Percentiles rank a stretch among this genome's conserved stretches.
phyloP scores from a whole-genome alignment of 2,113 vertebrate species.

The Cyrtonyx montezumae region DNA sequence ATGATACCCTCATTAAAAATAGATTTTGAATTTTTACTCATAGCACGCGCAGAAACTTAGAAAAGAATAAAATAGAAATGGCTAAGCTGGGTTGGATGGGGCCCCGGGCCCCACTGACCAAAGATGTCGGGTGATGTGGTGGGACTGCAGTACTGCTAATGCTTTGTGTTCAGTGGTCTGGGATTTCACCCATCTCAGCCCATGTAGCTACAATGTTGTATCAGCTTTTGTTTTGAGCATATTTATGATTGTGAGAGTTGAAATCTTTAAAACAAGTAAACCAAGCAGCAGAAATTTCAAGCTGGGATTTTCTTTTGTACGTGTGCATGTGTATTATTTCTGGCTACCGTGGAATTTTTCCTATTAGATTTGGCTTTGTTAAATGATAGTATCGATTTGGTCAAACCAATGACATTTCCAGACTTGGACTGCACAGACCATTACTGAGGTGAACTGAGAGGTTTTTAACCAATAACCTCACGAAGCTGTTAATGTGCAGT shows the following conservation, averaged over 20 bases:
- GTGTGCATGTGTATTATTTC: constrained; percentile 21
- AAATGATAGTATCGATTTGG: constrained; percentile 33
- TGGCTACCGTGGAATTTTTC: constrained; percentile 50
- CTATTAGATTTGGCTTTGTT: constrained; percentile 53
- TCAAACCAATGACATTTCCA: constrained; percentile 67
- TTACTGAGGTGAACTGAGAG: not conserved
- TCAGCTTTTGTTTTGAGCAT: not conserved
- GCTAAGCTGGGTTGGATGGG: too few species aligned
- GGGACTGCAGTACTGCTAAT: not conserved
- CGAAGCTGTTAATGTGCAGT: not conserved
- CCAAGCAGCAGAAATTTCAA: not conserved
- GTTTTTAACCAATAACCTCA: constrained; percentile 36
- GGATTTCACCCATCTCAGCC: not conserved
- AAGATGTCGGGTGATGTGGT: not conserved
- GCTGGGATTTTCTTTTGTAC: not conserved
- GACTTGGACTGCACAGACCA: constrained; percentile 1
- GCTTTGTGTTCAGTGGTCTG: not conserved
- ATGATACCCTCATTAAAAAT: not conserved
- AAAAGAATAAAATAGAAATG: not conserved
- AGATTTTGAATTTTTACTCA: not conserved
- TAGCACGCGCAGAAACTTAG: not conserved
- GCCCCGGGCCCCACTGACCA: too few species aligned
- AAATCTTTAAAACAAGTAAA: not conserved
- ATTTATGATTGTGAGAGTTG: not conserved
- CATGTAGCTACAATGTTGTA: not conserved